Evolutionary conservation across 1,140 invertebrate species (phyloP), one percentile per base, ranked within the genome.

Genomic region (Drosophila novamexicana): DNA sequence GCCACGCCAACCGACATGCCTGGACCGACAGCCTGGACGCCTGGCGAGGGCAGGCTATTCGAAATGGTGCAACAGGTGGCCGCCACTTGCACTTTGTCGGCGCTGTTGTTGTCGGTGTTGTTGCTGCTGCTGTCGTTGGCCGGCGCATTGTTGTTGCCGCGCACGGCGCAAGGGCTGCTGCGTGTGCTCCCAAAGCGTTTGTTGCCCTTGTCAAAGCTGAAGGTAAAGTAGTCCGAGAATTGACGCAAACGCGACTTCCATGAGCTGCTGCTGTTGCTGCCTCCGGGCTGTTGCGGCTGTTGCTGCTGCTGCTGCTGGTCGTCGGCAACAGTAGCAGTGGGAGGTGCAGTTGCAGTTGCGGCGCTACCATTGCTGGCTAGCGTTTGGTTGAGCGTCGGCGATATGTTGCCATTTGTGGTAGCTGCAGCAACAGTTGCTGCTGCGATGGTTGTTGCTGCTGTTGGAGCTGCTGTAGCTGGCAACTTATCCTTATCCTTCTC

Each of bases 211-310:
- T 92, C 92, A 53, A 92, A 92, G 50, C 79, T 88, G 49, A 92
- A 92, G 75, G 90, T 84, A 29, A 92, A 92, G 37, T 91, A 91
- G 57, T 91, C 91, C 1, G 91, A 92, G 47, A 92, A 89, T 49
- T 92, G 92, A 32, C 89, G 86, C 32, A 92, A 72, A 6, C 91
- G 61, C 7, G 91, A 80, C 22, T 91, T 92, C 85, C 92, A 92
- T 1, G 63, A 59, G 42, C 61, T 71, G 62, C 79, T 63, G 45
- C 70, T 59, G 57, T 50, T 69, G 62, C 56, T 69, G 76, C 52
- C 22, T 4, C 22, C 22, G 22, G 22, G 22, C 22, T 59, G 57
- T 50, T 69, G 62, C 56, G 66, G 76, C 45, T 18, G 54, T 34
- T 29, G 50, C 9, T 32, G 73, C 18, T 16, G 39, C 47, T 5